Base-by-base conservation (phyloP, 2,888 invertebrate species). In the Drosophila algonquin region DNA sequence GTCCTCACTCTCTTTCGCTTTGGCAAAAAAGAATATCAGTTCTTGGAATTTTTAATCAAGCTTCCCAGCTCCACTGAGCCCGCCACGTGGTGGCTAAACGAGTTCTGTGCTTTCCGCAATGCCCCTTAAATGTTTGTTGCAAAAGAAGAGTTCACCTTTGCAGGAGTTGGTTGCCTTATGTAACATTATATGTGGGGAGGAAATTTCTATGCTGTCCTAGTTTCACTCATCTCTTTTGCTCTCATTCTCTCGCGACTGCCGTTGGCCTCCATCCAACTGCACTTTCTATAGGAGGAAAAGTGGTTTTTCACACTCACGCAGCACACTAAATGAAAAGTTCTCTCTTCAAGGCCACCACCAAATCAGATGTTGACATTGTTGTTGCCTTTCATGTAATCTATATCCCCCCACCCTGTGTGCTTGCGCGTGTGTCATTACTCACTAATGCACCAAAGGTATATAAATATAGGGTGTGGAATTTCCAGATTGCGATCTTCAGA, bases 1-100 rank as follows among this genome's bases (percentile, higher is more conserved):
- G 75, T 57, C 59, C 47, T 57, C 73, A 54, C 52, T 35, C 48
- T 72, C 57, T 21, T 47, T 14, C 70, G 21, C 27, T 21, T 16
- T 46, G 35, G 51, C 56, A 46, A 52, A 57, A 54, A 63, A 58
- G 32, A 50, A 58, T 56, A 4, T 55, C 55, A 52, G 35, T 83
- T 75, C 69, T 57, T 63, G 68, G 74, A 75, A 73, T 61, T 69
- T 59, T 57, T 47, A 24, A 32, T 24, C 45, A 48, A 24, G 48
- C 65, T 61, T 48, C 16, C 51, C 56, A 51, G 48, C 65, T 50
- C n/a, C 24, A 63, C 1, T 40, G 68, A 55, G 47, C 12, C 24
- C 75, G 88, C 87, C 89, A 85, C 84, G 84, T 85, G 84, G 87
- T 85, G 73, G 89, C 58, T 76, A 51, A 51, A 48, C 89, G 52